These are phyloP conservation scores for Grammomys surdaster DNA, from an alignment of 2,113 vertebrate species.

Conservation along the genomic window DNA sequence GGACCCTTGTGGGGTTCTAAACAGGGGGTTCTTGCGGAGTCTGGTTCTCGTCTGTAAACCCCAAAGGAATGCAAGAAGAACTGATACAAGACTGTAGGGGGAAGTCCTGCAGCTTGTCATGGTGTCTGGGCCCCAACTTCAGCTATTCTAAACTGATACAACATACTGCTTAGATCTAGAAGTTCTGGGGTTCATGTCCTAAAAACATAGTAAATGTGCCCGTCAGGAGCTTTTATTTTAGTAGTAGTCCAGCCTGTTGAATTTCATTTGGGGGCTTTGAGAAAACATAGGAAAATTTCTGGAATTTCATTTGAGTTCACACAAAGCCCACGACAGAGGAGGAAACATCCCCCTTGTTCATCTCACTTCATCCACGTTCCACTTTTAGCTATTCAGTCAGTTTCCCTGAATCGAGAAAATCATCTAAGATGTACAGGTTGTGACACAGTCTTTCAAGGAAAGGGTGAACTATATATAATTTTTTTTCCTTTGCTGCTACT, in stretches of 20 bases:
- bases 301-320: neutral
- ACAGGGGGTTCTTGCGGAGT: neutral
- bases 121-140: neutral
- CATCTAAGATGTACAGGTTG: neutral
- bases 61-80: neutral
- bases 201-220: slow-evolving; percentile 6
- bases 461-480: neutral
- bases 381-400: neutral
- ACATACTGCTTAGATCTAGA: neutral
- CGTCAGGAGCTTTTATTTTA: slow-evolving; percentile 5
- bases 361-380: neutral
- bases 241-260: neutral
- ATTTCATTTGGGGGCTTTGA: neutral
- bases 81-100: neutral
- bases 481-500: neutral
- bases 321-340: neutral
- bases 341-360: neutral
- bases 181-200: neutral
- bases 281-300: neutral
- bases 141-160: neutral
- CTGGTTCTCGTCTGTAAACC: neutral
- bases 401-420: slow-evolving; percentile 24
- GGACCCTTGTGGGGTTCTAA: neutral
- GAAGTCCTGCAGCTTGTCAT: neutral
- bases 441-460: slow-evolving; percentile 12